Evolutionary conservation across 2,113 vertebrate genomes (phyloP).

Genomic region (Embiotoca jacksoni): DNA sequence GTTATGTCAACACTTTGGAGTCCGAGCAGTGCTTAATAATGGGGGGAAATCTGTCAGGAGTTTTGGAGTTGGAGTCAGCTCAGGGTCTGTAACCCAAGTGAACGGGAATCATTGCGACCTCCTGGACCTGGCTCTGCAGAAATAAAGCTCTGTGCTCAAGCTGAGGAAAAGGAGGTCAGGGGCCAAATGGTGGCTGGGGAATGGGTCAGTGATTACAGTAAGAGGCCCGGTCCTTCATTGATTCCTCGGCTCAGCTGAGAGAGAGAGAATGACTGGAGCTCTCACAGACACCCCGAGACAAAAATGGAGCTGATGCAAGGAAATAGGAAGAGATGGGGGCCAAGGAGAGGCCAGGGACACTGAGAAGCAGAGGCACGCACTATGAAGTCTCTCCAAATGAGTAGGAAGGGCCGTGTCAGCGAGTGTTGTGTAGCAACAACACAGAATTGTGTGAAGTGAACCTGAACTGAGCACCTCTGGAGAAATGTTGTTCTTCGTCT

Average conservation of each 20-base stretch:
- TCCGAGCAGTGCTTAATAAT: conserved; percentile 34
- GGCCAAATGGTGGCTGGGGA: conserved; percentile 81
- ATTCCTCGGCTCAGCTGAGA: conserved; percentile 69
- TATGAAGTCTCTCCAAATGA: conserved; percentile 67
- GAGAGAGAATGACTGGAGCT: conserved; percentile 53
- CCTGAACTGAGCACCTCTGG: conserved; percentile 44
- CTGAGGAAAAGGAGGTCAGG: conserved; percentile 72
- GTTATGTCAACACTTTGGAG: conserved; percentile 16
- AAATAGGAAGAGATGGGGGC: conserved; percentile 64
- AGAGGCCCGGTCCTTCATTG: conserved; percentile 78
- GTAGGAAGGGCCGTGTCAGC: conserved; percentile 69
- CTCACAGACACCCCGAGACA: conserved; percentile 65
- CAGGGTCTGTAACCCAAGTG: conserved; percentile 63
- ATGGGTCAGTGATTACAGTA: conserved; percentile 85
- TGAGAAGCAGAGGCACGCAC: conserved; percentile 48
- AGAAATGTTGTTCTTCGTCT: conserved; percentile 41
- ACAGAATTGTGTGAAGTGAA: conserved; percentile 61
- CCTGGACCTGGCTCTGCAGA: conserved; percentile 63
- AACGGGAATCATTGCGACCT: conserved; percentile 77
- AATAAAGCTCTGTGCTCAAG: conserved; percentile 65
- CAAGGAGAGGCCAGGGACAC: conserved; percentile 80
- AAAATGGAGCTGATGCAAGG: conserved; percentile 78
- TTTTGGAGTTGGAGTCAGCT: conserved; percentile 50
- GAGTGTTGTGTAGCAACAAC: conserved; percentile 33
- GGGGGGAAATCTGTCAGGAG: conserved; percentile 38